Conservation (phyloP, 2,797 vertebrate species). For the Melanotaenia nigrans region DNA sequence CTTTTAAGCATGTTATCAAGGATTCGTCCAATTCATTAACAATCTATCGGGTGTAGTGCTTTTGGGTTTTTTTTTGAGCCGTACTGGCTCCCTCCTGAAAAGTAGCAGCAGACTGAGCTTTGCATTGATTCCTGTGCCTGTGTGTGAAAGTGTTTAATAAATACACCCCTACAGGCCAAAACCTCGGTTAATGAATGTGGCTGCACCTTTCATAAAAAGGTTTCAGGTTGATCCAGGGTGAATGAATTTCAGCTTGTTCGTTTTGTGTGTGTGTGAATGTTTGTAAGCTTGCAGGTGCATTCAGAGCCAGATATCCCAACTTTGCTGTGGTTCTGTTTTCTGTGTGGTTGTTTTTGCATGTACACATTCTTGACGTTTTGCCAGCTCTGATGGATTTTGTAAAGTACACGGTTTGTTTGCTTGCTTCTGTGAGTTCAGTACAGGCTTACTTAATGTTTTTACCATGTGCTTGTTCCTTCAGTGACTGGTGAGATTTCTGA, state of each 20-base stretch:
- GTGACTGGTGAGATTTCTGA: slow-evolving; percentile 33
- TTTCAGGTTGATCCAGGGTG: slow-evolving; percentile 47
- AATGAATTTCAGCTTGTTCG: slow-evolving; percentile 38
- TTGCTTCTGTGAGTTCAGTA: slow-evolving; percentile 25
- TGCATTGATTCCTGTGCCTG: slow-evolving; percentile 58
- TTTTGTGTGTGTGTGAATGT: slow-evolving; percentile 8
- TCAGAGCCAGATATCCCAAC: slow-evolving; percentile 18
- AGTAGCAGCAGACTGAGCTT: slow-evolving; percentile 41
- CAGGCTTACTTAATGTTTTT: slow-evolving; percentile 20
- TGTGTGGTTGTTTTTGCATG: slow-evolving; percentile 30
- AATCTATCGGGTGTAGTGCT: slow-evolving; percentile 45
- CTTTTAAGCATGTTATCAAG: slow-evolving; percentile 36
- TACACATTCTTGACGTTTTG: slow-evolving; percentile 37
- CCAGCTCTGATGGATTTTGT: slow-evolving; percentile 26
- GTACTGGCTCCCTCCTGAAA: slow-evolving; percentile 22
- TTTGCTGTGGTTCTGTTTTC: slow-evolving; percentile 20
- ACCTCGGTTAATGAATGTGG: slow-evolving; percentile 55
- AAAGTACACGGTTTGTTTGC: slow-evolving; percentile 12
- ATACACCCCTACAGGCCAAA: slow-evolving; percentile 44
- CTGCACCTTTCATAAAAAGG: slow-evolving; percentile 53
- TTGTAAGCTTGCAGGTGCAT: slow-evolving; percentile 38
- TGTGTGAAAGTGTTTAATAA: slow-evolving; percentile 54
- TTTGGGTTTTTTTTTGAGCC: slow-evolving; percentile 2
- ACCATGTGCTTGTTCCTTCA: slow-evolving; percentile 11
- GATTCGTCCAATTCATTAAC: slow-evolving; percentile 23